These are phyloP conservation scores for Labrus mixtus DNA, from an alignment of 2,113 vertebrate genomes.

Conservation along the genomic window DNA sequence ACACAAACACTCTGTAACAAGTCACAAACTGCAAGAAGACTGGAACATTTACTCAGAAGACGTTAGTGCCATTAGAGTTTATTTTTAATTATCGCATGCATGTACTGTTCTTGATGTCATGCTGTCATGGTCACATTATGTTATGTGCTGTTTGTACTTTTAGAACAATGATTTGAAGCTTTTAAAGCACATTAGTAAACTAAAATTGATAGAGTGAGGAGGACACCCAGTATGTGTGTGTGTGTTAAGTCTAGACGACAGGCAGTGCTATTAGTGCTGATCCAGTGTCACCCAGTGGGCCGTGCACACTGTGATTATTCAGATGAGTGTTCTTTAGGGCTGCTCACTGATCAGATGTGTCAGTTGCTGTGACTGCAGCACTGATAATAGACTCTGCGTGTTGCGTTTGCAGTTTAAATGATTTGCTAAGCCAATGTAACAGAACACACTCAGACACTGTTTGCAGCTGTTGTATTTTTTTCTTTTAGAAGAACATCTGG, in stretches of 20 bases:
- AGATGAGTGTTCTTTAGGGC: constrained; percentile 50
- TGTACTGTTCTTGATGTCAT: not conserved
- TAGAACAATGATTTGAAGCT: not conserved
- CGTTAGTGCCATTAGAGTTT: no score
- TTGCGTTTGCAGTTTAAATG: not conserved
- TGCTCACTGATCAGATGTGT: constrained; percentile 60
- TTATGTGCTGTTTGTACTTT: not conserved
- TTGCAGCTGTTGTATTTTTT: not conserved
- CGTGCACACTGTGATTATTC: constrained; percentile 64
- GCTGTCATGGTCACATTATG: no score
- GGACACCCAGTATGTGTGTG: not conserved
- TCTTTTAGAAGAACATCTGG: not conserved
- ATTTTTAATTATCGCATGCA: not conserved
- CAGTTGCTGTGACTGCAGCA: constrained; percentile 32
- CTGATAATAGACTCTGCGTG: constrained; percentile 18
- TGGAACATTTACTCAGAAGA: no score
- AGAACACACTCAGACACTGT: not conserved
- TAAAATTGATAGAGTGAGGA: constrained; percentile 15
- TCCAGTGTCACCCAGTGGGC: constrained; percentile 53
- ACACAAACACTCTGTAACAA: no score
- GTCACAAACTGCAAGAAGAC: no score
- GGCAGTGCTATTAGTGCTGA: constrained; percentile 36
- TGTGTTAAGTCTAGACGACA: constrained; percentile 31
- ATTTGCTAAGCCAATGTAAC: not conserved
- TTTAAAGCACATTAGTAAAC: constrained; percentile 13